Conservation (phyloP, 2,797 vertebrate genomes). For the Phoeniculus purpureus region DNA sequence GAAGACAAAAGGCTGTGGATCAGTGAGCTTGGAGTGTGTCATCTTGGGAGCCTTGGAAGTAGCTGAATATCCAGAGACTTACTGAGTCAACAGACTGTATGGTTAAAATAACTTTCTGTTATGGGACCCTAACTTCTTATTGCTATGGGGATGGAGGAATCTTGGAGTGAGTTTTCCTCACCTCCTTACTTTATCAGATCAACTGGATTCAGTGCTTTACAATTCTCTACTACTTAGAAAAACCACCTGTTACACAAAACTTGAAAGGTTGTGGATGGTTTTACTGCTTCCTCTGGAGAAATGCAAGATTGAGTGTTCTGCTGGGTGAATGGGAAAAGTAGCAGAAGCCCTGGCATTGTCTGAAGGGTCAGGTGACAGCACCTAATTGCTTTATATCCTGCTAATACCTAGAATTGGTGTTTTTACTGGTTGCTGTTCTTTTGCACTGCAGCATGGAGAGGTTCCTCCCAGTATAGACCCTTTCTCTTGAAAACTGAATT, state of each 20-base stretch:
- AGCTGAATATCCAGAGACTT: neutral
- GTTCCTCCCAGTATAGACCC: neutral
- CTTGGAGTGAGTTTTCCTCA: neutral
- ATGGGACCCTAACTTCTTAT: neutral
- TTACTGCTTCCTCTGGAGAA: neutral
- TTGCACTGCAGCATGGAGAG: neutral
- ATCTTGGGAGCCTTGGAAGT: neutral
- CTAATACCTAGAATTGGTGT: neutral
- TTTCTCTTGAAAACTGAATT: neutral
- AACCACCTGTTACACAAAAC: neutral
- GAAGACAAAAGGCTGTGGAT: neutral
- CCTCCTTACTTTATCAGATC: neutral
- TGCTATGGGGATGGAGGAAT: fast-evolving
- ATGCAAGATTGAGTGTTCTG: neutral
- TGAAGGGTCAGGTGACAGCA: neutral
- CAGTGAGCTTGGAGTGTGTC: neutral
- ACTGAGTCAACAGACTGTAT: fast-evolving
- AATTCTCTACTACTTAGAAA: neutral
- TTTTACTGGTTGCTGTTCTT: neutral
- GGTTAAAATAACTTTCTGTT: neutral
- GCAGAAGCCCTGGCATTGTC: neutral
- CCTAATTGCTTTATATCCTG: neutral
- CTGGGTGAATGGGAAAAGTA: neutral
- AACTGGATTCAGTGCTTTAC: neutral
- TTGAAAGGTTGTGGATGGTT: neutral